A percentile compares a stretch with the other conserved stretches of the same genome.
Conservation (phyloP, 2,888 invertebrate genomes). For the Ectropis crepuscularia region DNA sequence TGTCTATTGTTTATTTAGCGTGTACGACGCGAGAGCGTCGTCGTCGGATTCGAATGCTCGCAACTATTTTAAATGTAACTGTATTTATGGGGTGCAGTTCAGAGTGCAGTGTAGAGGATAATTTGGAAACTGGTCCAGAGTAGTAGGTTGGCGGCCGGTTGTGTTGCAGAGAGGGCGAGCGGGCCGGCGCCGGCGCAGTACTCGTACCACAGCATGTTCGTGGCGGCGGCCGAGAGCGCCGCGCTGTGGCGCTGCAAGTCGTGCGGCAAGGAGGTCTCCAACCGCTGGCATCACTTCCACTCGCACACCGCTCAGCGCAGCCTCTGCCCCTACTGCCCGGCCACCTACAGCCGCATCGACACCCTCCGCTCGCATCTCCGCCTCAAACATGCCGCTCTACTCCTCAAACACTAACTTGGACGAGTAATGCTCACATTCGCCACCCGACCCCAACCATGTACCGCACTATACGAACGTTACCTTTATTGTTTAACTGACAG, state of each 20-base stretch:
- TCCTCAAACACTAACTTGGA: conserved; percentile 73
- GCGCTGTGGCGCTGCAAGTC: conserved; percentile 92
- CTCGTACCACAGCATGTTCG: conserved; percentile 94
- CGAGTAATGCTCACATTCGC: conserved; percentile 24
- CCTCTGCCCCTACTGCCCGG: conserved; percentile 93
- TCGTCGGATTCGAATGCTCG: too few species aligned
- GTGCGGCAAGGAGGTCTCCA: conserved; percentile 94
- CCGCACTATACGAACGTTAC: conserved; percentile 67
- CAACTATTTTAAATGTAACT: too few species aligned
- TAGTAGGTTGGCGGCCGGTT: conserved; percentile 18
- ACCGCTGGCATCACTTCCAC: conserved; percentile 95
- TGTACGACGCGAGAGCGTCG: too few species aligned
- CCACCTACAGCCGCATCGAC: conserved; percentile 94
- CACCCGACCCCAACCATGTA: conserved; percentile 41
- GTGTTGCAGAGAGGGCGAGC: conserved; percentile 36
- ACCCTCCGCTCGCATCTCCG: conserved; percentile 93
- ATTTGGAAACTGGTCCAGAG: neutral
- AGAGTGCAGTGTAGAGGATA: too few species aligned
- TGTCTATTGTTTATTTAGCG: too few species aligned
- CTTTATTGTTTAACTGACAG: conserved; percentile 76
- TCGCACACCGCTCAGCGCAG: conserved; percentile 92
- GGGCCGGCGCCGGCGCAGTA: conserved; percentile 71
- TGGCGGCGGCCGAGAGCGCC: conserved; percentile 88
- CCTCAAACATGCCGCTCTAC: conserved; percentile 87
- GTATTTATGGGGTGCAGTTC: too few species aligned